Evolutionary conservation across 2,888 invertebrate genomes (phyloP), one percentile per base, ranked within the genome.

Genomic region (Sphaerophoria rueppellii): DNA sequence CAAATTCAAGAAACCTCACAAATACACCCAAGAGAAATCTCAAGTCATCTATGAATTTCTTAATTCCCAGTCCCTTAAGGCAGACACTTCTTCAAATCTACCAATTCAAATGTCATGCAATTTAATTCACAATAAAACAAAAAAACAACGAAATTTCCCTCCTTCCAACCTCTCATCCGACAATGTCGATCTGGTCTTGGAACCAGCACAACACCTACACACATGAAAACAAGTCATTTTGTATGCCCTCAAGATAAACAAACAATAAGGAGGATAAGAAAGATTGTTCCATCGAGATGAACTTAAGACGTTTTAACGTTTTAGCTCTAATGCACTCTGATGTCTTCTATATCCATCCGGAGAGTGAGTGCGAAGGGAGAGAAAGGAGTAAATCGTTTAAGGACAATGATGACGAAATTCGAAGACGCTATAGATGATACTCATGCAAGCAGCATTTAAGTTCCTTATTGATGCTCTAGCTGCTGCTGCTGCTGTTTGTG

Each of bases 321-420:
- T 79, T 71, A 75, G 55, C 79, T 67, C 79, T 83, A 83, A 83
- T 83, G 79, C 82, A 79, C 79, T 74, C 79, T 48, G 82, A 79
- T 79, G 75, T 70, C 70, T 71, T 74, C 74, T 67, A 75, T 37
- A 37, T 40, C 71, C 35, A 67, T 67, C 24, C 24, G 24, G 2
- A 24, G 24, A 24, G 67, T 48, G 54, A 6, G 43, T 9, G 24
- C 40, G 6, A 32, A 14, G 43, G 12, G 0, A 12, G 12, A 7
- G 9, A 50, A 14, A 4, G 6, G 32, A 37, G 12, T 35, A 46
- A 69, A 70, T 52, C 52, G 52, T 40, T 24, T 2, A 67, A 12
- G 6, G 60, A 61, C 69, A 58, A 65, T 4, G 70, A 82, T 63
- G 69, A 77, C 58, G 69, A 73, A 58, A 70, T 40, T 57, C 35